Evolutionary conservation across 1,140 invertebrate species (phyloP), one percentile per base, ranked within the genome.

Genomic region (Eueides isabella): DNA sequence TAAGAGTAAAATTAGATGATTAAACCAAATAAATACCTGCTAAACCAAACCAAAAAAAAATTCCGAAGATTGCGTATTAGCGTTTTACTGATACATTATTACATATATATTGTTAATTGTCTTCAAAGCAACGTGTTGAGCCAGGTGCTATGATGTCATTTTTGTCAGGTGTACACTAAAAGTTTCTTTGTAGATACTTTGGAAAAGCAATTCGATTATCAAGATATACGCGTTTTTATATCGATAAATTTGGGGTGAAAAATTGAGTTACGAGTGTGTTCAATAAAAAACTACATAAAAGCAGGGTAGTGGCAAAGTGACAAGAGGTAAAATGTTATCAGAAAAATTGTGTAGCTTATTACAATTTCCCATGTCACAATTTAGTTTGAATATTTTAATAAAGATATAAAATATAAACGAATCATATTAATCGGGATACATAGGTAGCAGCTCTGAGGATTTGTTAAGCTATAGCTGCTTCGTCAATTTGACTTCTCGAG

Each of bases 401-500:
- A 26, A 26, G 4, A 55, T 12, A 74, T 76, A 61, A 71, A 76
- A 77, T 72, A 61, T 70, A 72, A 77, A 74, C 44, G 74, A 78
- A 81, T 80, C 74, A 76, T 76, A 80, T 80, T 72, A 74, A 65
- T 74, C 71, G 73, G 29, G 79, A 75, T 77, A 55, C 2, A 26
- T 55, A 55, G 41, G 16, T 6, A 44, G 19, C n/a, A 76, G 75
- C 75, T 79, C 48, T 72, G 67, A 78, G 76, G 78, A 79, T 74
- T 87, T 82, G 83, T 86, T 88, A 84, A 83, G 76, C 78, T 78
- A 74, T 88, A 87, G 82, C 85, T 85, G 81, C 79, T 84, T 72
- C 79, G 82, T 89, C 86, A 89, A 84, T 86, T 87, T 86, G 86
- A 89, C 85, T 91, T 87, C 87, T 84, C 78, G 78, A 85, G 81